Evolutionary conservation across 2,113 vertebrate species (phyloP).

Genomic region (Brienomyrus longianalis): DNA sequence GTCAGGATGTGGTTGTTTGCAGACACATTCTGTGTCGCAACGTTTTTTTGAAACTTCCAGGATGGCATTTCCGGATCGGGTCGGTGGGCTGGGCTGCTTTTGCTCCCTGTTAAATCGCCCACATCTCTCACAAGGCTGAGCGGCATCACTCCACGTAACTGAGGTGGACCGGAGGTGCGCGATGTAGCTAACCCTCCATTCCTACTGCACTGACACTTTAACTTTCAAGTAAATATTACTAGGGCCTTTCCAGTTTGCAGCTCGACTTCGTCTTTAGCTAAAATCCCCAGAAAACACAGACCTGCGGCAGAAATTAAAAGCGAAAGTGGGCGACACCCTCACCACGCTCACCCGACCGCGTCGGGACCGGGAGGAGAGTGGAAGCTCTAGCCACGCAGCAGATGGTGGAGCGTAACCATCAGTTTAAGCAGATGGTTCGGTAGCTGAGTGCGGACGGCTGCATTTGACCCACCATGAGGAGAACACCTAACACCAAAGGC

Average conservation of each 20-base stretch:
- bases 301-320: neutral
- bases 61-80: neutral
- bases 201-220: neutral
- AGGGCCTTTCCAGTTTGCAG: neutral
- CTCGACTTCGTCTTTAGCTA: neutral
- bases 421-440: neutral
- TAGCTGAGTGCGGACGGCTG: neutral
- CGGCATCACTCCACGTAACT: neutral
- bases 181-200: neutral
- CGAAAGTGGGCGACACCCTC: neutral
- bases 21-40: neutral
- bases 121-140: neutral
- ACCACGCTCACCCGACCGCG: neutral
- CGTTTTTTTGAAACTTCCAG: neutral
- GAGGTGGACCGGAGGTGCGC: neutral
- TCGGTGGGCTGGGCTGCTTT: neutral
- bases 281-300: neutral
- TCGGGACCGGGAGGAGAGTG: neutral
- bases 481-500: neutral
- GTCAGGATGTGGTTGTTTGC: neutral
- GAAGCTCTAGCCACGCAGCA: neutral
- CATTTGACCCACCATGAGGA: conserved; percentile 8
- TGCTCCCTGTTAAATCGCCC: neutral
- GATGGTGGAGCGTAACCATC: neutral
- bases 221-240: neutral